Evolutionary conservation across 1,140 invertebrate genomes (phyloP).

Genomic region (Calephelis nemesis): DNA sequence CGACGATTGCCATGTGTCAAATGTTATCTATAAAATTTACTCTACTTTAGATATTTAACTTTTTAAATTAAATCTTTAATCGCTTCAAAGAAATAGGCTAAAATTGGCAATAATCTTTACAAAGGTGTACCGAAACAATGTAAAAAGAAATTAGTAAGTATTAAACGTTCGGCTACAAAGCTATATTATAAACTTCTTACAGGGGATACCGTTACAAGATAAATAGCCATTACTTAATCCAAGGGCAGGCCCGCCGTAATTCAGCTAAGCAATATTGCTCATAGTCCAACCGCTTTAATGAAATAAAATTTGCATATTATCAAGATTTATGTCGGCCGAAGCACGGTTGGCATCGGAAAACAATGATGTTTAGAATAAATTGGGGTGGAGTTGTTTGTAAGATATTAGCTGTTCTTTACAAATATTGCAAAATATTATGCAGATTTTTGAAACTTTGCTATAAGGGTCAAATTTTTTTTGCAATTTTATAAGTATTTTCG

Average conservation of each 20-base stretch:
- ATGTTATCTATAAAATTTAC: too few relatives aligned
- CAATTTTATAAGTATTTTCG: neutral
- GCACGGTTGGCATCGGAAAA: constrained; percentile 51
- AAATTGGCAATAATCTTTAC: too few relatives aligned
- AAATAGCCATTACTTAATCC: constrained; percentile 77
- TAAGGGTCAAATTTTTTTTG: neutral
- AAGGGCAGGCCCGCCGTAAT: constrained; percentile 60
- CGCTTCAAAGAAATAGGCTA: too few relatives aligned
- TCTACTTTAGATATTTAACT: too few relatives aligned
- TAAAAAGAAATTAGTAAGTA: constrained; percentile 8
- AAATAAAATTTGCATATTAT: constrained; percentile 77
- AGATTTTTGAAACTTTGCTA: neutral
- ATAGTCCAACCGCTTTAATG: constrained; percentile 73
- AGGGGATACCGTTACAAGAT: constrained; percentile 64
- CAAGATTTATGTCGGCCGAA: constrained; percentile 64
- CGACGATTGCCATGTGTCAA: too few relatives aligned
- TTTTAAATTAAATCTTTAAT: too few relatives aligned
- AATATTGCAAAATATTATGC: neutral
- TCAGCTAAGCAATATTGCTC: constrained; percentile 67
- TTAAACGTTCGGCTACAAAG: constrained; percentile 8
- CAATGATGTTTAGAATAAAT: constrained; percentile 49
- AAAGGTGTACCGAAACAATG: too few relatives aligned
- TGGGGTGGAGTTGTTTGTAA: constrained; percentile 36
- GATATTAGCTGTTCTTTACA: constrained; percentile 6
- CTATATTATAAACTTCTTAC: constrained; percentile 47